Base-by-base conservation (phyloP, 1,140 invertebrate species). In the Lepidurus couesii region DNA sequence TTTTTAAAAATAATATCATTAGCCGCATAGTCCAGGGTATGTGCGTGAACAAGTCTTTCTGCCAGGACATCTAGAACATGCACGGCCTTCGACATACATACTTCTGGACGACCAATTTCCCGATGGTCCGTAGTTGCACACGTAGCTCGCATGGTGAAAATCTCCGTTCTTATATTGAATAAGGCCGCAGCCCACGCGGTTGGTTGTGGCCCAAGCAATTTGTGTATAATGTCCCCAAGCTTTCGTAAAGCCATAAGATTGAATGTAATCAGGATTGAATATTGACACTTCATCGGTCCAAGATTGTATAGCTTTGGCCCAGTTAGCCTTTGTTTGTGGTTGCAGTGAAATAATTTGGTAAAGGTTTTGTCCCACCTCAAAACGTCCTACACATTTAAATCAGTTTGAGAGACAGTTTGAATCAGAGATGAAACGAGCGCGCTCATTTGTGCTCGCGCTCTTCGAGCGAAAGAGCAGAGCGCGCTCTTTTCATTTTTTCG, bases 101-200 rank as follows among this genome's bases (percentile, higher is more conserved):
- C 21, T 65, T 65, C 21, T 1, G 6, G 47, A 65, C 13, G 10
- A 3, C 2, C 2, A 3, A 73, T 83, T 82, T 11, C 82, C 82
- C 26, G 80, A 74, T 34, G 79, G 74, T 10, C 82, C 82, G 79
- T 83, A 83, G 81, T 83, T 82, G 76, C 82, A 83, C 11, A 79
- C 79, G 75, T 82, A 81, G 65, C 75, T 65, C 47, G 47, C 13
- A 3, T 13, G 13, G 21, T 65, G 21, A 21, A 65, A 65, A 6
- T 2, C 47, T 21, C 47, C 47, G 47, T 16, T 65, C 13, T 13
- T 65, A 21, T n/a, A 16, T 21, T 65, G 47, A 9, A 65, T 21
- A 13, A n/a, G 1, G 21, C 47, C 47, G 47, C 47, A 65, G 4
- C 47, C 47, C 47, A 65, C 47, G 6, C 47, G 47, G 11, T 65